Percentiles rank a stretch among this genome's conserved stretches.
Conservation (phyloP, 64 coral and sea anemone genomes). For the Astreopora myriophthalma region DNA sequence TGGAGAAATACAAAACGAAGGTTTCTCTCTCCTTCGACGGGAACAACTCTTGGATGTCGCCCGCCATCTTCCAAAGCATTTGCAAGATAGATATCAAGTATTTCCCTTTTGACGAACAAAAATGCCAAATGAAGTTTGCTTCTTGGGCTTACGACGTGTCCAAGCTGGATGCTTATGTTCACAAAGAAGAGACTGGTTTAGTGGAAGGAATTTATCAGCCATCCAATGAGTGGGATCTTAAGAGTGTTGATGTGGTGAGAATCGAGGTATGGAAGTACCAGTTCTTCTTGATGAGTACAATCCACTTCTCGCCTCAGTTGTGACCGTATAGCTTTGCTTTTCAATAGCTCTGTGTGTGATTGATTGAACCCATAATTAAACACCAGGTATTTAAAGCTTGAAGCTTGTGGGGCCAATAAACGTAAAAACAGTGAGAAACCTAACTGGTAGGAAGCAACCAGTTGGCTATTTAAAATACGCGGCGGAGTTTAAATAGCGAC, state of each 20-base stretch:
- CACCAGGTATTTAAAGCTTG: no score
- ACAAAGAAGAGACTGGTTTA: conserved; percentile 50
- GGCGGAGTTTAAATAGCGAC: no score
- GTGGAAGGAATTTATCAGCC: conserved; percentile 57
- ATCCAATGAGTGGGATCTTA: conserved; percentile 81
- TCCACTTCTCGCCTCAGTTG: no score
- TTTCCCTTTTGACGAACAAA: conserved; percentile 67
- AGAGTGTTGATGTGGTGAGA: conserved; percentile 39
- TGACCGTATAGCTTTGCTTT: no score
- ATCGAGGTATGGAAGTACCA: conserved; percentile 25
- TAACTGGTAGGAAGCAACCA: no score
- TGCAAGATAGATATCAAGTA: conserved; percentile 43
- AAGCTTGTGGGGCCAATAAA: no score
- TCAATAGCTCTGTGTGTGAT: no score
- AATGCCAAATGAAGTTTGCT: conserved; percentile 34
- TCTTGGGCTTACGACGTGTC: conserved; percentile 51
- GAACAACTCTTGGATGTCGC: conserved; percentile 59
- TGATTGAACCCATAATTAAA: no score
- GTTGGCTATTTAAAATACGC: no score
- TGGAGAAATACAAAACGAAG: conserved; percentile 49
- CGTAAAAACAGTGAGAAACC: no score
- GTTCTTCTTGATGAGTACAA: not conserved
- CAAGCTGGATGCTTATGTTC: conserved; percentile 19
- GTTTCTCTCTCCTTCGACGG: conserved; percentile 43
- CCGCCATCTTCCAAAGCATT: conserved; percentile 38